Evolutionary conservation across 2,797 vertebrate species (phyloP).

Genomic region (Pteropus rufus): DNA sequence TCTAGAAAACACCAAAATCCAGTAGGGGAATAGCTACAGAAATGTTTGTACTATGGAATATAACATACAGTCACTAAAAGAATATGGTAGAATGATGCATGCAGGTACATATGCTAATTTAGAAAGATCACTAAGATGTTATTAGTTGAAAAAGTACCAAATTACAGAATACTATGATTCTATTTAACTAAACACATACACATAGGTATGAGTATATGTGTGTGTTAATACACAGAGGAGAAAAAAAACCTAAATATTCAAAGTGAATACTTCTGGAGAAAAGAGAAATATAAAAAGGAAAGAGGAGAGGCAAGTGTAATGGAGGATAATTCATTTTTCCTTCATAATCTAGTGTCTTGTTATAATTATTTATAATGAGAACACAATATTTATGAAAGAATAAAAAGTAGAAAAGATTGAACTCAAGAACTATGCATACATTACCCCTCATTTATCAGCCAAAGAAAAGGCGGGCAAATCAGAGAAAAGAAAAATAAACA

Average conservation of each 20-base stretch:
- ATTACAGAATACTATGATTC: not conserved
- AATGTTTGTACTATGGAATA: not conserved
- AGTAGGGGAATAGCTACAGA: not conserved
- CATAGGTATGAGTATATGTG: not conserved
- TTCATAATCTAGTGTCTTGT: not conserved
- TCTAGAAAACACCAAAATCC: not conserved
- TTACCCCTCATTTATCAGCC: not conserved
- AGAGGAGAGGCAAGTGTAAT: not conserved
- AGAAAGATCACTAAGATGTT: not conserved
- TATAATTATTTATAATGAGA: not conserved
- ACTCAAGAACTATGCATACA: not conserved
- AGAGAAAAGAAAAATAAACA: not conserved
- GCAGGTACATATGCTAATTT: not conserved
- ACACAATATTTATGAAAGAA: not conserved
- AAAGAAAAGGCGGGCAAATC: not conserved
- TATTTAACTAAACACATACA: constrained; percentile 15
- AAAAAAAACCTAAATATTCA: not conserved
- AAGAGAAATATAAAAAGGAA: not conserved
- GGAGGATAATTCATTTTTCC: not conserved
- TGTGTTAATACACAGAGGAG: not conserved
- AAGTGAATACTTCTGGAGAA: not conserved
- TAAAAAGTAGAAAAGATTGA: not conserved
- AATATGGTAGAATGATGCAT: not conserved
- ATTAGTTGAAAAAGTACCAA: not conserved
- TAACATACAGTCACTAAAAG: not conserved